Evolutionary conservation across 2,113 vertebrate genomes (phyloP).

Genomic region (Gambusia holbrooki): DNA sequence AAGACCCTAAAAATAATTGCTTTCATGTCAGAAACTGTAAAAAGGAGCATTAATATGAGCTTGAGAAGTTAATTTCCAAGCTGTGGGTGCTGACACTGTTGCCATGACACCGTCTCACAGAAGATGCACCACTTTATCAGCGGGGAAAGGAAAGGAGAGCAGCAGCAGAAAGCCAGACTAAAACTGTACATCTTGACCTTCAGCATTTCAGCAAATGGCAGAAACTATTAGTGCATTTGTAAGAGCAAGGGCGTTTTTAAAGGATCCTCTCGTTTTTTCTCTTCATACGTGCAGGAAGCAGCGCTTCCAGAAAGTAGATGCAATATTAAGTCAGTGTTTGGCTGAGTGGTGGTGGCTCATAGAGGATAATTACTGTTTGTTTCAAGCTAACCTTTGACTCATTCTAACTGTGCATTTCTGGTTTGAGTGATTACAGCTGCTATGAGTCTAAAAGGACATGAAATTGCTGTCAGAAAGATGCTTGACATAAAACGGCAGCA

Average conservation of each 20-base stretch:
- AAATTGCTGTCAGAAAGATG: background rate
- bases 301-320: background rate
- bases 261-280: background rate
- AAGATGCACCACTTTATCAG: slow-evolving; percentile 23
- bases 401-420: background rate
- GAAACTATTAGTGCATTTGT: background rate
- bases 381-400: background rate
- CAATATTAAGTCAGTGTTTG: background rate
- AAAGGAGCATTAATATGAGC: slow-evolving; percentile 2
- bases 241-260: background rate
- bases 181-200: slow-evolving; percentile 16
- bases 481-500: background rate
- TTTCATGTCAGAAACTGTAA: slow-evolving; percentile 3
- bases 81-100: slow-evolving; percentile 11
- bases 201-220: slow-evolving; percentile 9
- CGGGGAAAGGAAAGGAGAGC: background rate
- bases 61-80: background rate
- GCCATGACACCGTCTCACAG: slow-evolving; percentile 26
- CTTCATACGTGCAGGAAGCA: background rate
- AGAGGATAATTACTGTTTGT: slow-evolving; percentile 1
- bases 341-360: background rate
- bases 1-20: background rate
- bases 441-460: background rate
- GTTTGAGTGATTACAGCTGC: background rate
- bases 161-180: slow-evolving; percentile 16